Evolutionary conservation across 1,140 invertebrate genomes (phyloP).

Genomic region (Apis mellifera): Amel_HAv3.1 CM009941.2:3695001-3695500

Average conservation of each 20-base stretch:
- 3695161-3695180: neutral
- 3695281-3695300: neutral
- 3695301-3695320: neutral
- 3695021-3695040: neutral
- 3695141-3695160: neutral
- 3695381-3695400: neutral
- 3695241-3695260: conserved; percentile 15
- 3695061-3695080: neutral
- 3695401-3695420: neutral
- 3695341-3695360: conserved; percentile 17
- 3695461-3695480: neutral
- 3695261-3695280: conserved; percentile 34
- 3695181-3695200: neutral
- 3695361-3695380: neutral
- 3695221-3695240: neutral
- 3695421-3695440: neutral
- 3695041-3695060: neutral
- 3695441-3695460: neutral
- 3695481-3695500: neutral
- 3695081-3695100: conserved; percentile 1
- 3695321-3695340: conserved; percentile 9
- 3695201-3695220: too few species aligned
- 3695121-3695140: conserved; percentile 1
- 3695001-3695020: too few species aligned
- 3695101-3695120: neutral